These are phyloP conservation scores for Dipodomys merriami DNA, from an alignment of 2,113 vertebrate species.

Conservation along the genomic window DNA sequence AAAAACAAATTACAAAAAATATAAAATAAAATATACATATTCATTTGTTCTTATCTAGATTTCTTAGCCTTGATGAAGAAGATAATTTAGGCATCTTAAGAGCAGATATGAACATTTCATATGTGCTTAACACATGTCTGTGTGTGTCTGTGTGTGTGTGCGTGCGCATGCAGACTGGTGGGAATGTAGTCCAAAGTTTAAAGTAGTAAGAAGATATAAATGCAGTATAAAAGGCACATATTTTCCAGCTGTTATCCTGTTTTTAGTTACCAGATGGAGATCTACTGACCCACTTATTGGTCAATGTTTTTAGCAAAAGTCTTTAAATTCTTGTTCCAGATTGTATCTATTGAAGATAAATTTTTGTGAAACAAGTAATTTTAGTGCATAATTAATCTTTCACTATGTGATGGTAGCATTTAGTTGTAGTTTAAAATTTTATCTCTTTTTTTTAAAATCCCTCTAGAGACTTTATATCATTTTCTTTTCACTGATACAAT, in stretches of 20 bases:
- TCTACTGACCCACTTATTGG: not conserved
- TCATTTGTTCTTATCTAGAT: not conserved
- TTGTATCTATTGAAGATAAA: not conserved
- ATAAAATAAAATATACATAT: not conserved
- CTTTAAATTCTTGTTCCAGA: no score
- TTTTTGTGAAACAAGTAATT: slow-evolving; percentile 6
- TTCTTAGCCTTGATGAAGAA: not conserved
- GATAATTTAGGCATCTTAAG: not conserved
- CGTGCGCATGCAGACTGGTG: no score
- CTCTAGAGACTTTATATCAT: not conserved
- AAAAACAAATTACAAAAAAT: no score
- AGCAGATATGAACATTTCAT: not conserved
- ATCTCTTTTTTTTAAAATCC: not conserved
- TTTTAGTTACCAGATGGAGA: not conserved
- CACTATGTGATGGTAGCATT: not conserved
- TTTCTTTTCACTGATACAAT: not conserved
- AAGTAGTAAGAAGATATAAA: not conserved
- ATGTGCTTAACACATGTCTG: not conserved
- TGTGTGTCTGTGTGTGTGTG: no score
- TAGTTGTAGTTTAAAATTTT: not conserved
- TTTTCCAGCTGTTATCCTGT: not conserved
- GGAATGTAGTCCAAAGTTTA: not conserved
- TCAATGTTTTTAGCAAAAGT: not conserved
- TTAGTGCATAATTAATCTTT: slow-evolving; percentile 32
- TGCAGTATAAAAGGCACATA: not conserved